Percentiles rank a stretch among this genome's conserved stretches.
Conservation (phyloP, 2,888 invertebrate species). For the Cerastoderma edule region DNA sequence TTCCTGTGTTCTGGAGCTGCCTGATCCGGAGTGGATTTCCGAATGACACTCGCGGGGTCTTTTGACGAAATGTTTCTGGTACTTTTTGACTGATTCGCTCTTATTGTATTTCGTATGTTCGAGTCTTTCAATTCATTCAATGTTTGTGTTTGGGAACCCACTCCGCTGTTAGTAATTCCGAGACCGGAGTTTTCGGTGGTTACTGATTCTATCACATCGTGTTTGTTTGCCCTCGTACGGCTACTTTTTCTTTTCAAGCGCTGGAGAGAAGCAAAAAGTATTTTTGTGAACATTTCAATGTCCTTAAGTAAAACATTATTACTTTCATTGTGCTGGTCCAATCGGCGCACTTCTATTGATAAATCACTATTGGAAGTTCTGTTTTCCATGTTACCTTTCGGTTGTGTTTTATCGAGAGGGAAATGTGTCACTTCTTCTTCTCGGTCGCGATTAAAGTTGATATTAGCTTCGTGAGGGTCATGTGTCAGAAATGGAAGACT, state of each 20-base stretch:
- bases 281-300: neutral
- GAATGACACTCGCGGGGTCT: conserved; percentile 12
- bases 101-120: neutral
- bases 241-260: neutral
- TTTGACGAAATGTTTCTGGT: conserved; percentile 13
- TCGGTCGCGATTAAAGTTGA: no score
- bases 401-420: neutral
- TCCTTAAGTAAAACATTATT: neutral
- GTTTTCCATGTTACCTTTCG: neutral
- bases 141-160: neutral
- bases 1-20: conserved; percentile 34
- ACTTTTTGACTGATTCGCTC: conserved; percentile 24
- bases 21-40: neutral
- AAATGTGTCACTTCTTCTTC: neutral
- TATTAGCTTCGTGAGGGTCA: neutral
- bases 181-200: neutral
- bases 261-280: neutral
- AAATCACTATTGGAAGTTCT: neutral
- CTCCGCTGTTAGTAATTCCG: neutral
- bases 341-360: neutral
- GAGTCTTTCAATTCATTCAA: no score
- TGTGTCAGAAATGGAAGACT: conserved; percentile 23
- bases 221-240: neutral
- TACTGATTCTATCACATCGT: neutral
- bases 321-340: neutral